phyloP scores from a whole-genome alignment of 2,888 invertebrate species.

The Eupithecia inturbata region DNA sequence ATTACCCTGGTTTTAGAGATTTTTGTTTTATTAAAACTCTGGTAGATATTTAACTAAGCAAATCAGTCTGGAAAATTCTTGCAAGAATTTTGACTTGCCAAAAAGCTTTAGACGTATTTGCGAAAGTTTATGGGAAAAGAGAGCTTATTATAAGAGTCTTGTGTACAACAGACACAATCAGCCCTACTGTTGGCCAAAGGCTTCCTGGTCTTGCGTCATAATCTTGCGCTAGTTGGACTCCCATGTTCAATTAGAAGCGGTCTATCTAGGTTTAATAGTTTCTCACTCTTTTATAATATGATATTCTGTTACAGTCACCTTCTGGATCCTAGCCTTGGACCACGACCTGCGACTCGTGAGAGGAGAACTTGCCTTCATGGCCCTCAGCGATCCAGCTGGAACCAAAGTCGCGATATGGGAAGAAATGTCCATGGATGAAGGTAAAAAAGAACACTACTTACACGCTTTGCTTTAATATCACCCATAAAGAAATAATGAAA shows the following conservation, averaged over 20 bases:
- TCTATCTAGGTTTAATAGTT: neutral
- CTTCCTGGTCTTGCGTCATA: neutral
- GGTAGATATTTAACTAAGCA: conserved; percentile 8
- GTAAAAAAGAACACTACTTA: conserved; percentile 59
- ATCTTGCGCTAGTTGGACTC: neutral
- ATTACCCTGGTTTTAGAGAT: neutral
- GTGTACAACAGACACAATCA: neutral
- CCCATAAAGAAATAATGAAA: neutral
- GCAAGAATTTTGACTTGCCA: neutral
- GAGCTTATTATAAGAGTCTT: neutral
- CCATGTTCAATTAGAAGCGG: neutral
- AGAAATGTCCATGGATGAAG: conserved; percentile 86
- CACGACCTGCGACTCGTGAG: conserved; percentile 85
- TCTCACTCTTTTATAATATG: neutral
- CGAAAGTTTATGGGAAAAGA: neutral
- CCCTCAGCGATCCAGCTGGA: conserved; percentile 85
- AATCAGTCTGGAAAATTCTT: neutral
- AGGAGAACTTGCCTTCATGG: conserved; percentile 84
- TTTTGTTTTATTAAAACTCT: conserved; percentile 14
- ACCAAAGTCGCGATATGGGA: conserved; percentile 88
- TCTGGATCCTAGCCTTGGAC: conserved; percentile 87
- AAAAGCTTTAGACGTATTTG: neutral
- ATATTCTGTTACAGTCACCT: conserved; percentile 83
- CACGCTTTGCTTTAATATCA: neutral
- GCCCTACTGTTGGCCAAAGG: neutral